A percentile compares a stretch with the other conserved stretches of the same genome.
These are phyloP conservation scores for Aphelocoma californica DNA, from an alignment of 2,797 vertebrate species.

Conservation along the genomic window DNA sequence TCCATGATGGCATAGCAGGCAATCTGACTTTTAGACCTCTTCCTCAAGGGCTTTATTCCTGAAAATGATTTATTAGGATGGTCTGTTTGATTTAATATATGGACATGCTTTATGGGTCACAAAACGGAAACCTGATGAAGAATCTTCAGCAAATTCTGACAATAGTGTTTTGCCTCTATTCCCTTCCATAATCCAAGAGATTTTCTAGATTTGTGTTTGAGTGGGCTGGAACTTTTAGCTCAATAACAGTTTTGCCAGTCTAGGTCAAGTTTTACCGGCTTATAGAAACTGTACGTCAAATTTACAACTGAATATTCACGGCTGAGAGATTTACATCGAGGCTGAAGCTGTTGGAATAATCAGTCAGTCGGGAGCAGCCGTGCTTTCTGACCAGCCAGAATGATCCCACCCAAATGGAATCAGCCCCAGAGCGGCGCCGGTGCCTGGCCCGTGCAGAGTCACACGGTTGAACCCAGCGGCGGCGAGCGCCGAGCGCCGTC, in stretches of 20 bases:
- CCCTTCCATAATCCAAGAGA: not conserved
- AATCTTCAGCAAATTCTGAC: not conserved
- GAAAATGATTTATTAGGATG: not conserved
- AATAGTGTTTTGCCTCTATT: not conserved
- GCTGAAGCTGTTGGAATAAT: not conserved
- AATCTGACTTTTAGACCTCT: constrained; percentile 3
- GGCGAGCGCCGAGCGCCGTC: not conserved
- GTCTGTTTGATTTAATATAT: not conserved
- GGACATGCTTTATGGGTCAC: not conserved
- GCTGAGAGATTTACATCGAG: not conserved
- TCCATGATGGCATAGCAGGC: not conserved
- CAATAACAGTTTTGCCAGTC: not conserved
- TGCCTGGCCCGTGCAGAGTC: not conserved
- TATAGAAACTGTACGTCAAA: not conserved
- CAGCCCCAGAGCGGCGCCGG: fast-evolving
- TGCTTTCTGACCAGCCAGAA: not conserved
- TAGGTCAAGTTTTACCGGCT: not conserved
- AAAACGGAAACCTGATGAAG: not conserved
- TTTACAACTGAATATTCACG: not conserved
- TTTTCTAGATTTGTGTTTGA: not conserved
- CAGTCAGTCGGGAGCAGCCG: not conserved
- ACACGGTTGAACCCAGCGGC: fast-evolving
- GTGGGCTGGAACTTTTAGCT: not conserved
- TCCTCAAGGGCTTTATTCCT: not conserved
- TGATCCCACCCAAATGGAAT: not conserved